Percentiles rank a stretch among this genome's conserved stretches.
These are phyloP conservation scores for Calliphora vomitoria DNA, from an alignment of 2,888 invertebrate species.

Conservation along the genomic window DNA sequence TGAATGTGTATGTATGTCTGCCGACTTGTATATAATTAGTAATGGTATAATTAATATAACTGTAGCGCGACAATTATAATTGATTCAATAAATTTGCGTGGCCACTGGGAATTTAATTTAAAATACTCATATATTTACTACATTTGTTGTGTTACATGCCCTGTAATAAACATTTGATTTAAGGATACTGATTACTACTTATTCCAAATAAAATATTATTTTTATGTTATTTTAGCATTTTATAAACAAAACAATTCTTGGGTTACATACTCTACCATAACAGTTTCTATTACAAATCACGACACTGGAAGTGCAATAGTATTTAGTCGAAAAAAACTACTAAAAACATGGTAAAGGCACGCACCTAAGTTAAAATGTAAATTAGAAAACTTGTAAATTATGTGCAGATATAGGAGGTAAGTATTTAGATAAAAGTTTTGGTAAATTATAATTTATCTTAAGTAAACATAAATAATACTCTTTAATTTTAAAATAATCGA, in stretches of 20 bases:
- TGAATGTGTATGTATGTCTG: constrained; percentile 1
- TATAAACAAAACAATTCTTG: not conserved
- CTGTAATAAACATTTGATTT: constrained; percentile 26
- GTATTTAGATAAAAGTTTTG: too few species aligned
- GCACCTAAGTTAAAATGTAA: not conserved
- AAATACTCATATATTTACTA: constrained; percentile 12
- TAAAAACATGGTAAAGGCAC: not conserved
- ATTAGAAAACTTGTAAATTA: not conserved
- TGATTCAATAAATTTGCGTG: constrained; percentile 81
- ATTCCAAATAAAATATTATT: not conserved
- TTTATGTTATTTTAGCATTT: not conserved
- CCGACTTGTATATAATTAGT: constrained; percentile 58
- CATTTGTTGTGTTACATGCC: not conserved
- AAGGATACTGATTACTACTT: not conserved
- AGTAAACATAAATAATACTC: too few species aligned
- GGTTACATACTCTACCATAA: not conserved
- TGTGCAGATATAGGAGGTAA: not conserved
- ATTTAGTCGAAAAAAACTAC: not conserved
- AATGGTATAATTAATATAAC: constrained; percentile 58
- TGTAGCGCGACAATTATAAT: constrained; percentile 61
- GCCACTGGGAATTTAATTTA: constrained; percentile 78
- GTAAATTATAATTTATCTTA: too few species aligned
- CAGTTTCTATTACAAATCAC: not conserved
- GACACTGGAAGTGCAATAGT: not conserved
- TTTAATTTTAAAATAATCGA: too few species aligned